Conservation (phyloP, 2,888 invertebrate species). For the Cryptus armator region DNA sequence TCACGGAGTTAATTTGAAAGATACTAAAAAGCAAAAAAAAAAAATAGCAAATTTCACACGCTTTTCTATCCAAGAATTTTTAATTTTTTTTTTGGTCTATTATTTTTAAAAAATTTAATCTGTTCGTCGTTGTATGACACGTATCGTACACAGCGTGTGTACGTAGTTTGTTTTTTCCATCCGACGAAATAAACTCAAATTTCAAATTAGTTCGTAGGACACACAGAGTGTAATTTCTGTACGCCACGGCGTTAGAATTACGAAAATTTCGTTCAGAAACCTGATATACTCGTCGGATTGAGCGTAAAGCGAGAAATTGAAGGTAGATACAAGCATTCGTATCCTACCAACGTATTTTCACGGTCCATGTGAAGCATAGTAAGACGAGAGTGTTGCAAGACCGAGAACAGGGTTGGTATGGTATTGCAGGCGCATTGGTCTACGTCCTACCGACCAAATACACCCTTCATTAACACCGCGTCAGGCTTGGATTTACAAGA, state of each 20-base stretch:
- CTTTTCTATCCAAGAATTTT: not conserved
- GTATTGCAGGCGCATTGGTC: slow-evolving; percentile 67
- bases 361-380: not conserved
- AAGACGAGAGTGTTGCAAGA: not conserved
- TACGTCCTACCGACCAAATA: slow-evolving; percentile 78
- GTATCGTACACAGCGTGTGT: too few relatives aligned
- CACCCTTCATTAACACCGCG: slow-evolving; percentile 80
- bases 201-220: not conserved
- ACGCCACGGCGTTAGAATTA: not conserved
- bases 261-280: slow-evolving; percentile 9
- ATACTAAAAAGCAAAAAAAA: slow-evolving; percentile 15
- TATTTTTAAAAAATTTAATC: not conserved
- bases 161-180: too few relatives aligned
- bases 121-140: slow-evolving; percentile 10
- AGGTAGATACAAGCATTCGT: not conserved
- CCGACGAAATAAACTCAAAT: not conserved
- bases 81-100: not conserved
- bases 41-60: not conserved
- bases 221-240: too few relatives aligned
- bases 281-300: not conserved
- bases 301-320: not conserved
- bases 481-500: slow-evolving; percentile 76
- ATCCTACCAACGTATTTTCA: not conserved
- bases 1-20: slow-evolving; percentile 38
- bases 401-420: not conserved